Evolutionary conservation across 2,888 invertebrate genomes (phyloP).

Genomic region (Sinhomidia bicolor): DNA sequence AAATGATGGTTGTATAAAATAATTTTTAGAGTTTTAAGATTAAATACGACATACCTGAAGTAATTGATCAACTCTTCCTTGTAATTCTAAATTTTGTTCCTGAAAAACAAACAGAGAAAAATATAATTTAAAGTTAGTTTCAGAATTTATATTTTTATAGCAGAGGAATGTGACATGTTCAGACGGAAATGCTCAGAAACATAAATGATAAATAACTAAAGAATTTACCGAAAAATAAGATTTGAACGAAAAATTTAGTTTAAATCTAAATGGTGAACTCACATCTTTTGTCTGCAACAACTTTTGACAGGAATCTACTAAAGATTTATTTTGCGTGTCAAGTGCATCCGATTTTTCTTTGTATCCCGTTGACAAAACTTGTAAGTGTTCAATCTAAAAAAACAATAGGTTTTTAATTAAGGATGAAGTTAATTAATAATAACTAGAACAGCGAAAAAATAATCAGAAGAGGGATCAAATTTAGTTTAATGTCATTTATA

Average conservation of each 20-base stretch:
- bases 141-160: too few species aligned
- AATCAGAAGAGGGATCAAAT: too few species aligned
- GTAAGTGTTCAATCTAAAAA: conserved; percentile 75
- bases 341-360: conserved; percentile 74
- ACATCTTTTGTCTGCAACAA: conserved; percentile 76
- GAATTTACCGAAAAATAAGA: too few species aligned
- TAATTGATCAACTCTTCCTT: conserved; percentile 15
- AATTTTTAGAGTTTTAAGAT: background rate
- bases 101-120: conserved; percentile 21
- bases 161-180: too few species aligned
- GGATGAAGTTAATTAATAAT: too few species aligned
- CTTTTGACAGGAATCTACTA: conserved; percentile 75
- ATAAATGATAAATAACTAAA: too few species aligned
- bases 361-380: conserved; percentile 62
- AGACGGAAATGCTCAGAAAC: too few species aligned
- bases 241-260: too few species aligned
- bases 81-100: conserved; percentile 54
- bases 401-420: conserved; percentile 35
- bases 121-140: too few species aligned
- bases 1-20: background rate
- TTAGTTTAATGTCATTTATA: too few species aligned
- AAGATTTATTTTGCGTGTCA: conserved; percentile 72
- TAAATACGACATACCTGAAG: conserved; percentile 22
- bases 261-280: too few species aligned
- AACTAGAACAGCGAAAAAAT: too few species aligned